Evolutionary conservation across 2,113 vertebrate species (phyloP).

Genomic region (Atherinomorus stipes): DNA sequence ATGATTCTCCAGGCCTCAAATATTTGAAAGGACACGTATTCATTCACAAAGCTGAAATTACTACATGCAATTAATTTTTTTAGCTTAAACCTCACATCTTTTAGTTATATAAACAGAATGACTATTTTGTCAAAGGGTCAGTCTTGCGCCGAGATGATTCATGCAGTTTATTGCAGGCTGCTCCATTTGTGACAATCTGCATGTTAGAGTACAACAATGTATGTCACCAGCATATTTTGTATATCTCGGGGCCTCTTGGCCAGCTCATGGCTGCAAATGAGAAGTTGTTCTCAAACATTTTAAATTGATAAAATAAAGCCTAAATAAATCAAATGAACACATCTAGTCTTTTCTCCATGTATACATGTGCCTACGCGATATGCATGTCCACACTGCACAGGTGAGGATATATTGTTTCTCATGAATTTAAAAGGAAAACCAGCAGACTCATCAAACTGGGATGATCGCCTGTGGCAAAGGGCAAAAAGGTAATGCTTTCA

Average conservation of each 20-base stretch:
- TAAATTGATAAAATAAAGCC: no score
- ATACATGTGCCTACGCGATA: not conserved
- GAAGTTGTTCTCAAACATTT: no score
- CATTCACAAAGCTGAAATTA: conserved; percentile 20
- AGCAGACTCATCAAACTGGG: conserved; percentile 22
- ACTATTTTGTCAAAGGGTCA: conserved; percentile 43
- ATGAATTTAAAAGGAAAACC: conserved; percentile 34
- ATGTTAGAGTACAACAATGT: conserved; percentile 9
- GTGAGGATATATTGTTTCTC: conserved; percentile 27
- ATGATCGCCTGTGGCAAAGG: conserved; percentile 46
- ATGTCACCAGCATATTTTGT: not conserved
- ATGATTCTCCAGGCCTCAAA: not conserved
- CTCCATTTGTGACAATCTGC: conserved; percentile 23
- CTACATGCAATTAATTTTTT: conserved; percentile 1
- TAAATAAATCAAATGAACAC: not conserved
- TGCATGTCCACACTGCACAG: conserved; percentile 1
- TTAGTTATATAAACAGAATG: conserved; percentile 30
- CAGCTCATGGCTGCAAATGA: no score
- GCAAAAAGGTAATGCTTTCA: conserved; percentile 65
- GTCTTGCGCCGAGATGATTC: conserved; percentile 42
- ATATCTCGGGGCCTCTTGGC: no score
- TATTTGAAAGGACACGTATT: conserved; percentile 8
- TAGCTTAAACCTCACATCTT: conserved; percentile 12
- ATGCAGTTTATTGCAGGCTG: conserved; percentile 37
- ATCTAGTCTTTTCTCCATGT: not conserved